Evolutionary conservation across 2,888 invertebrate genomes (phyloP).

Genomic region (Drosophila eohydei): DNA sequence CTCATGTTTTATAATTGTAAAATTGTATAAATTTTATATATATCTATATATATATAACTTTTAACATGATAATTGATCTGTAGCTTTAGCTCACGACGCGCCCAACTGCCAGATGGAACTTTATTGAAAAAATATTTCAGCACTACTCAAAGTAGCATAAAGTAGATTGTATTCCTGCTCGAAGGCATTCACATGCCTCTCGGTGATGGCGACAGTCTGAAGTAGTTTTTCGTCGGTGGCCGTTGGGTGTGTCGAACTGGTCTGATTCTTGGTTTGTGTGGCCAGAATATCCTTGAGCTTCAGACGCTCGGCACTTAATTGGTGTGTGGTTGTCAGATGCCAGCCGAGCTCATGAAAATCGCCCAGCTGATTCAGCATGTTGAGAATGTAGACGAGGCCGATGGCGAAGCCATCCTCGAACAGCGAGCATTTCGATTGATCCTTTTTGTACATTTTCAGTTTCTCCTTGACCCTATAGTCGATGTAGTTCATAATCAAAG

Average conservation of each 20-base stretch:
- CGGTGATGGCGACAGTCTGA: constrained; percentile 95
- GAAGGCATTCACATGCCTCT: constrained; percentile 92
- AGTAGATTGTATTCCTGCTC: constrained; percentile 95
- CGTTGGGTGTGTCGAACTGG: constrained; percentile 27
- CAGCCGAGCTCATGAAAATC: constrained; percentile 97
- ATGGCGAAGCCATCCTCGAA: constrained; percentile 99
- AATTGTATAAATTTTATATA: background rate
- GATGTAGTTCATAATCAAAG: constrained; percentile 96
- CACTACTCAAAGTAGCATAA: constrained; percentile 96
- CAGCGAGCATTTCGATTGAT: constrained; percentile 91
- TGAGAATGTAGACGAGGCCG: constrained; percentile 96
- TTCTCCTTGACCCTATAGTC: constrained; percentile 96
- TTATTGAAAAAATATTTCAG: constrained; percentile 95
- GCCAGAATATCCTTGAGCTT: constrained; percentile 86
- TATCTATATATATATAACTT: background rate
- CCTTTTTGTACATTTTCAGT: constrained; percentile 95
- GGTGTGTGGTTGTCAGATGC: constrained; percentile 94
- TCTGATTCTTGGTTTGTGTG: constrained; percentile 85
- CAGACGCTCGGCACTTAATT: constrained; percentile 89
- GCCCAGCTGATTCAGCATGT: constrained; percentile 93
- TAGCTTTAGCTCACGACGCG: background rate
- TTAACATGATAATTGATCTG: background rate
- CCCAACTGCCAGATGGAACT: background rate
- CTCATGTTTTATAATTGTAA: background rate
- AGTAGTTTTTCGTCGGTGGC: constrained; percentile 89